Evolutionary conservation across 2,113 vertebrate species (phyloP).

Genomic region (Salvelinus alpinus): DNA sequence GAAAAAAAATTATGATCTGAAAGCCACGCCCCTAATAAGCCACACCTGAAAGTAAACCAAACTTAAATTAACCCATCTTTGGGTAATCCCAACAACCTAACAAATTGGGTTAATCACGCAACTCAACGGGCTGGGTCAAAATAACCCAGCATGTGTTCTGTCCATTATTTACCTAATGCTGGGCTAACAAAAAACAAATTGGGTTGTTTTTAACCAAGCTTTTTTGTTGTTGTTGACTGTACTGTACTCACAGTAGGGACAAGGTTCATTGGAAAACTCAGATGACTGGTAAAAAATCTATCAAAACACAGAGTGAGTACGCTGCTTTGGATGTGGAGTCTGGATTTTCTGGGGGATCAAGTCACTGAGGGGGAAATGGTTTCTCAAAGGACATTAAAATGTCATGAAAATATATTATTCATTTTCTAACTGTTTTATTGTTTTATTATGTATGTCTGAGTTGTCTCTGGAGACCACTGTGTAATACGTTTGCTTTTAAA

Average conservation of each 20-base stretch:
- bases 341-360: slow-evolving; percentile 15
- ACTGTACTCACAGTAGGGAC: slow-evolving; percentile 36
- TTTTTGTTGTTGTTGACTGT: no score
- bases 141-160: no score
- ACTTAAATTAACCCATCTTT: no score
- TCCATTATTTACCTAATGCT: no score
- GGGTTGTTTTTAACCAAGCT: no score
- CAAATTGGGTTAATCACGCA: no score
- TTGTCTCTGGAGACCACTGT: slow-evolving; percentile 1
- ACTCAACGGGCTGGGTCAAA: no score
- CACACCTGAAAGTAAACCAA: no score
- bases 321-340: slow-evolving; percentile 72
- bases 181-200: no score
- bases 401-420: background rate
- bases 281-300: slow-evolving; percentile 70
- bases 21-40: no score
- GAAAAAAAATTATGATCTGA: no score
- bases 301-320: slow-evolving; percentile 69
- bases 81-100: no score
- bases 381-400: slow-evolving; percentile 61
- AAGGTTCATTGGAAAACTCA: slow-evolving; percentile 70
- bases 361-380: slow-evolving; percentile 58
- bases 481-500: background rate
- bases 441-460: background rate
- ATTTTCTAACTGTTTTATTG: slow-evolving; percentile 19